Percentiles rank a stretch among this genome's conserved stretches.
Evolutionary conservation across 1,140 invertebrate genomes (phyloP).

Genomic region (Polypedilum vanderplanki): DNA sequence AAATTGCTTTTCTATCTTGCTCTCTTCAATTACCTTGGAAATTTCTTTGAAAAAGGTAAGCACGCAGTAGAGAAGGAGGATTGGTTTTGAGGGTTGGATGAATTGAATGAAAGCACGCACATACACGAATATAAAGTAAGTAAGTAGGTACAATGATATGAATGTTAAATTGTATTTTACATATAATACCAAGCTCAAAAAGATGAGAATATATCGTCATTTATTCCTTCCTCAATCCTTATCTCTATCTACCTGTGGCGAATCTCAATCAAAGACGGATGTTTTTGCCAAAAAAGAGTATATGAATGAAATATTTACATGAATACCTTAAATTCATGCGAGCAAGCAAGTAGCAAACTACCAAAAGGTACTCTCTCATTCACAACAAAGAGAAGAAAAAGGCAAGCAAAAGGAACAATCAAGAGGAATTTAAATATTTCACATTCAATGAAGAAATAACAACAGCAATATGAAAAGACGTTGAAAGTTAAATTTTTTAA

Average conservation of each 20-base stretch:
- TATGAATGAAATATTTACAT: background rate
- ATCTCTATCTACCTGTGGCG: background rate
- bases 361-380: background rate
- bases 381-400: background rate
- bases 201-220: background rate
- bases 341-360: background rate
- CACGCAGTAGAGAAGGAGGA: too few relatives aligned
- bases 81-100: background rate
- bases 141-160: background rate
- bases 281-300: background rate
- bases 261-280: constrained; percentile 11
- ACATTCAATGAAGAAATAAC: background rate
- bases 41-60: background rate
- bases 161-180: constrained; percentile 15
- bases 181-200: background rate
- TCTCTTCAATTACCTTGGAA: constrained; percentile 3
- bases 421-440: constrained; percentile 9
- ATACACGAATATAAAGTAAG: background rate
- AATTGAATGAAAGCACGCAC: constrained; percentile 6
- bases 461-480: background rate
- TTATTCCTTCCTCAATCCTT: background rate
- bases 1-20: constrained; percentile 6
- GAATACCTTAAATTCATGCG: background rate
- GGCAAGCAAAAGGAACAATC: constrained; percentile 15
- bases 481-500: too few relatives aligned